phyloP scores from a whole-genome alignment of 1,140 invertebrate genomes.

The Drosophila punjabiensis region DNA sequence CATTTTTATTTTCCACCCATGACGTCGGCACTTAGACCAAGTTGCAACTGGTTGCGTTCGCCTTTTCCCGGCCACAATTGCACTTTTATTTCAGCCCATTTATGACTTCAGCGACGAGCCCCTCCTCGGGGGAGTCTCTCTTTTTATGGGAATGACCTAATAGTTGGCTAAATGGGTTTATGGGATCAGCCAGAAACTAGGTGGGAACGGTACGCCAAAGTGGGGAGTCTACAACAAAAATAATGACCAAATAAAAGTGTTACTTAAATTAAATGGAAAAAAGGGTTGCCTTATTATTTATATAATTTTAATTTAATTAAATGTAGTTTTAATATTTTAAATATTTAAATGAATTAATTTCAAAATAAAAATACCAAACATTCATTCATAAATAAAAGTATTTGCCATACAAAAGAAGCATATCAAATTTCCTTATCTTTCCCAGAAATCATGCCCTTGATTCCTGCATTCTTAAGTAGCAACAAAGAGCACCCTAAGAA shows the following conservation, averaged over 20 bases:
- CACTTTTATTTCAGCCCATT: slow-evolving; percentile 32
- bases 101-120: slow-evolving; percentile 42
- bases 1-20: slow-evolving; percentile 68
- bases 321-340: neutral
- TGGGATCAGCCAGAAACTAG: slow-evolving; percentile 22
- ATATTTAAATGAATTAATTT: neutral
- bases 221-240: neutral
- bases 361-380: neutral
- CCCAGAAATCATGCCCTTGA: neutral
- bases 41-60: slow-evolving; percentile 51
- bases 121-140: slow-evolving; percentile 17
- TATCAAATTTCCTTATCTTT: neutral
- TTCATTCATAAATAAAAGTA: neutral
- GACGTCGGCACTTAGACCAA: slow-evolving; percentile 47
- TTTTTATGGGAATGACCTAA: slow-evolving; percentile 55
- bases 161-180: slow-evolving; percentile 52
- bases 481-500: neutral
- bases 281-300: neutral
- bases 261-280: slow-evolving; percentile 3
- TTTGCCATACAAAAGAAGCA: neutral
- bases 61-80: slow-evolving; percentile 24
- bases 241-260: slow-evolving; percentile 7
- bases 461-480: neutral
- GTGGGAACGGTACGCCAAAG: slow-evolving; percentile 15
- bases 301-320: neutral